Evolutionary conservation across 2,113 vertebrate genomes (phyloP).

Genomic region (Pan troglodytes): DNA sequence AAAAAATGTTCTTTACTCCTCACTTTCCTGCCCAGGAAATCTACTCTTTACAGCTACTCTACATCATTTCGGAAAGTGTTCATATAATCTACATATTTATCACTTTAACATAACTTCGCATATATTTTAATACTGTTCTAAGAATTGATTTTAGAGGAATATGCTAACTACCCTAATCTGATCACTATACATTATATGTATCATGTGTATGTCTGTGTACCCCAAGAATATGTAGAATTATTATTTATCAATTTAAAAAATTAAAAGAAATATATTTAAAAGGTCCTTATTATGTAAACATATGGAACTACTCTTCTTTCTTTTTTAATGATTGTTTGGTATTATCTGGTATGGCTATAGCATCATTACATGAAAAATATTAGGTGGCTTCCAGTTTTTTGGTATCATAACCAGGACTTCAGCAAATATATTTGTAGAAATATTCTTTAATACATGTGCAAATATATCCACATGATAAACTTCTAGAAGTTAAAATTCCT

Average conservation of each 20-base stretch:
- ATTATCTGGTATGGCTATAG: not conserved
- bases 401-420: not conserved
- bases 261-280: not conserved
- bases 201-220: no score
- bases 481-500: not conserved
- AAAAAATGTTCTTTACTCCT: not conserved
- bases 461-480: not conserved
- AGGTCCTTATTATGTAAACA: not conserved
- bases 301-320: not conserved
- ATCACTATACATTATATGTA: no score
- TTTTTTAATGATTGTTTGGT: not conserved
- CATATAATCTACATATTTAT: not conserved
- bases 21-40: not conserved
- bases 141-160: not conserved
- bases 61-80: not conserved
- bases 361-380: not conserved
- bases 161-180: no score
- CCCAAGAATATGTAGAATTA: no score
- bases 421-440: not conserved
- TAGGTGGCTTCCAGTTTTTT: not conserved
- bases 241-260: no score
- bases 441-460: not conserved
- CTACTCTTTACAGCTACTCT: not conserved
- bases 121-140: not conserved
- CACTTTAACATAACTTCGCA: not conserved